phyloP scores from a whole-genome alignment of 2,113 vertebrate genomes.

The Muscicapa adusta region DNA sequence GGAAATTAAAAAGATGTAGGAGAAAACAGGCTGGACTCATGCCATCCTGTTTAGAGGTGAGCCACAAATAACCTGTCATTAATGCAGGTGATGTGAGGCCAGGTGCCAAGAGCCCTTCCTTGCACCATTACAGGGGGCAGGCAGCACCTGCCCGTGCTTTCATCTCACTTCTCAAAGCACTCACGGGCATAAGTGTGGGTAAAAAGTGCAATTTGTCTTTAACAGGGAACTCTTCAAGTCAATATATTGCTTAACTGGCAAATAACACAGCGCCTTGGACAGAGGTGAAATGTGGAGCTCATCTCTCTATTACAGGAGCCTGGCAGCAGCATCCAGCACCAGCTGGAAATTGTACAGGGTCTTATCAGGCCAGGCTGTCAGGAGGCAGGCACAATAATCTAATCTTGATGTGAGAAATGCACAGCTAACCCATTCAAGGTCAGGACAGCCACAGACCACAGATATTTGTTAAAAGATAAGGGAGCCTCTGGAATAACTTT shows the following conservation, averaged over 20 bases:
- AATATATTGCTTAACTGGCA: constrained; percentile 44
- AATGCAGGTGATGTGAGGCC: neutral
- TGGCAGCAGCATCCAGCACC: constrained; percentile 35
- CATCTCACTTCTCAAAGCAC: neutral
- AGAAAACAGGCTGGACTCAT: neutral
- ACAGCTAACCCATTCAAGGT: constrained; percentile 51
- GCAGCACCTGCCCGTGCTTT: neutral
- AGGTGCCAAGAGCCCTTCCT: neutral
- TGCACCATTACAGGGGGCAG: neutral
- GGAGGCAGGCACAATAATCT: constrained; percentile 51
- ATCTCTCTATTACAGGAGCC: constrained; percentile 42
- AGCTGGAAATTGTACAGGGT: constrained; percentile 42
- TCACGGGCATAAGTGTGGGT: accelerated
- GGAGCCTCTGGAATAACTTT: constrained; percentile 20
- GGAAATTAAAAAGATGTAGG: neutral
- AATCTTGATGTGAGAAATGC: constrained; percentile 65
- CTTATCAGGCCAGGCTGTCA: constrained; percentile 57
- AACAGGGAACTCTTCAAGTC: neutral
- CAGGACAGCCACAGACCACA: constrained; percentile 9
- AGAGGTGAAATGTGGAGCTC: constrained; percentile 41
- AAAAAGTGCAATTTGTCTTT: neutral
- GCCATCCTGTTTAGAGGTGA: neutral
- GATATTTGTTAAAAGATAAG: constrained; percentile 55
- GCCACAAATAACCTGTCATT: neutral
- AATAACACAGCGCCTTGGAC: constrained; percentile 12